Conservation (phyloP, 2,113 vertebrate genomes). For the Sisor rabdophorus region DNA sequence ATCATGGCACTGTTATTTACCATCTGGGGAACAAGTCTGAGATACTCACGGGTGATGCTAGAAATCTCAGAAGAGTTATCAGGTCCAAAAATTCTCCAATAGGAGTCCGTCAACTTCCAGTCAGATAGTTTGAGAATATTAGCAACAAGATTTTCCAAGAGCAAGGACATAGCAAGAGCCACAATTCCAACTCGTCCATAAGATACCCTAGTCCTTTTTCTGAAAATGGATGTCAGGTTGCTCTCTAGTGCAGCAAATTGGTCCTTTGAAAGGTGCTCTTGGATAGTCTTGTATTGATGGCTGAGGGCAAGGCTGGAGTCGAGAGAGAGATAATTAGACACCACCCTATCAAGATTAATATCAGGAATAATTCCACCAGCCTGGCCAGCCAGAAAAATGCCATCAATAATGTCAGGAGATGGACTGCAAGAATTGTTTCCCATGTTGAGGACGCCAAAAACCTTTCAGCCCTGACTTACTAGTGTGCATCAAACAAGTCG, state of each 20-base stretch:
- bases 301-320: constrained; percentile 61
- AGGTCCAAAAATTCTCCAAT: constrained; percentile 60
- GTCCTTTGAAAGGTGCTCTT: constrained; percentile 55
- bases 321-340: constrained; percentile 65
- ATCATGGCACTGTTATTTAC: constrained; percentile 57
- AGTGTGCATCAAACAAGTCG: neutral
- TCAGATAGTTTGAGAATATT: constrained; percentile 23
- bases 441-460: constrained; percentile 30
- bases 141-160: constrained; percentile 64
- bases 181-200: constrained; percentile 66
- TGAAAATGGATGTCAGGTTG: constrained; percentile 54
- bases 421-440: constrained; percentile 53
- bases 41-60: constrained; percentile 60
- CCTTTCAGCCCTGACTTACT: neutral
- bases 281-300: constrained; percentile 56
- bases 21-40: constrained; percentile 52
- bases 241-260: constrained; percentile 53
- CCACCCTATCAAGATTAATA: constrained; percentile 61
- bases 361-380: constrained; percentile 64
- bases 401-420: constrained; percentile 58
- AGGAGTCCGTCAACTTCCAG: constrained; percentile 1
- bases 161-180: constrained; percentile 66
- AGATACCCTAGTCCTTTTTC: constrained; percentile 49
- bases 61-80: constrained; percentile 60
- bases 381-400: constrained; percentile 62